Percentiles rank a stretch among this genome's conserved stretches.
These are phyloP conservation scores for Eleutherodactylus coqui DNA, from an alignment of 2,797 vertebrate species.

Conservation along the genomic window DNA sequence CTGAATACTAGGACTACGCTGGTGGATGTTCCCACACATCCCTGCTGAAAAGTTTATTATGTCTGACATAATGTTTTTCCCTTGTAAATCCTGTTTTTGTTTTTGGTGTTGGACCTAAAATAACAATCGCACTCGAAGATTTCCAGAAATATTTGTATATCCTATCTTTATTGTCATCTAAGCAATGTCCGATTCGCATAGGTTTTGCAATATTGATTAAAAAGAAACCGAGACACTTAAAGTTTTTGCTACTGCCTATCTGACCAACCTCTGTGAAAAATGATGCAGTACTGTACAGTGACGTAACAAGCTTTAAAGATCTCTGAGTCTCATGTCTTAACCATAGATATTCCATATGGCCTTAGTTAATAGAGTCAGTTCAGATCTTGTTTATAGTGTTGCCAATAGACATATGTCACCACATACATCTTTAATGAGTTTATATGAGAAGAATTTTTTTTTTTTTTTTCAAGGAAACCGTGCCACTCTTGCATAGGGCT, in stretches of 20 bases:
- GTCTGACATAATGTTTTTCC: neutral
- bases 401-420: too few species aligned
- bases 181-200: neutral
- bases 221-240: neutral
- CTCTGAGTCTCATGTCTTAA: neutral
- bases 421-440: too few species aligned
- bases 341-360: neutral
- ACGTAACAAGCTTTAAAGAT: neutral
- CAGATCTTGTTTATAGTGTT: too few species aligned
- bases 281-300: neutral
- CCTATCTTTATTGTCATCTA: neutral
- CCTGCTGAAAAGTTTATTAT: constrained; percentile 25
- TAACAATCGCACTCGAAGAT: neutral
- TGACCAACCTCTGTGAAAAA: neutral
- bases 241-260: neutral
- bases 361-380: too few species aligned
- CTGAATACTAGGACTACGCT: neutral
- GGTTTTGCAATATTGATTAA: neutral
- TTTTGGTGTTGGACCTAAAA: constrained; percentile 11
- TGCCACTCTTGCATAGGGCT: too few species aligned
- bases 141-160: constrained; percentile 11
- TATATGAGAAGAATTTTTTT: too few species aligned
- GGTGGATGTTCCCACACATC: constrained; percentile 23
- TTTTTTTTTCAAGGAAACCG: too few species aligned
- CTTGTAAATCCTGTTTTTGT: constrained; percentile 20